Evolutionary conservation across 1,140 invertebrate genomes (phyloP), one percentile per base, ranked within the genome.

Genomic region (Hetaerina americana): DNA sequence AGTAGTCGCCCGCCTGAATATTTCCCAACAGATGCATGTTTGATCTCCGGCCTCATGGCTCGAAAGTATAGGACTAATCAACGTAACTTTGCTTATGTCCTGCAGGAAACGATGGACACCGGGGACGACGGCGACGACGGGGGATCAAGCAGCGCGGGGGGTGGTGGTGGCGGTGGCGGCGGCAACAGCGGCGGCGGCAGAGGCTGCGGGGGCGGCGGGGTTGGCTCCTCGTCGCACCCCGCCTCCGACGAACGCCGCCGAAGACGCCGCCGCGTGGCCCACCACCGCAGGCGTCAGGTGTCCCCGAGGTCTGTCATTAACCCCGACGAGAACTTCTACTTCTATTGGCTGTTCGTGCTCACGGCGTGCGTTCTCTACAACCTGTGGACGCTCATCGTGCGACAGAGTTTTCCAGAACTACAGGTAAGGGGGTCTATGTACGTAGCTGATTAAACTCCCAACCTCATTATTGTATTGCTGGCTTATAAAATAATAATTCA

Each of bases 281-380:
- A 57, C 40, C 22, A 57, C 10, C 85, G 89, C 71, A 85, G 86
- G 72, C 81, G 84, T 10, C 85, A 89, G 75, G 81, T 78, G 68
- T 88, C 88, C 68, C 89, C 91, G n/a, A 83, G 87, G 26, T 89
- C 89, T n/a, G 95, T 97, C 25, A 90, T 97, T 72, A 96, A 97
- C 82, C 95, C 95, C 0, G 95, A 97, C 81, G 93, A 94, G 75
- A 96, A 94, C 79, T 93, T 95, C 79, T 95, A 95, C 84, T 97
- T 96, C 82, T 93, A 94, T 78, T 98, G 95, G 96, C 84, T 97
- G 72, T 90, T 94, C 84, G 78, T 96, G 26, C 84, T 97, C 73
- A 95, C 94, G 22, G 78, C 89, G 68, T 94, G 93, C 78, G 92
- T 97, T 74, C 85, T 97, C 26, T 97, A 98, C 82, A 97, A 98